Percentiles rank a stretch among this genome's conserved stretches.
Conservation (phyloP, 1,140 invertebrate genomes). For the Bombyx mandarina region DNA sequence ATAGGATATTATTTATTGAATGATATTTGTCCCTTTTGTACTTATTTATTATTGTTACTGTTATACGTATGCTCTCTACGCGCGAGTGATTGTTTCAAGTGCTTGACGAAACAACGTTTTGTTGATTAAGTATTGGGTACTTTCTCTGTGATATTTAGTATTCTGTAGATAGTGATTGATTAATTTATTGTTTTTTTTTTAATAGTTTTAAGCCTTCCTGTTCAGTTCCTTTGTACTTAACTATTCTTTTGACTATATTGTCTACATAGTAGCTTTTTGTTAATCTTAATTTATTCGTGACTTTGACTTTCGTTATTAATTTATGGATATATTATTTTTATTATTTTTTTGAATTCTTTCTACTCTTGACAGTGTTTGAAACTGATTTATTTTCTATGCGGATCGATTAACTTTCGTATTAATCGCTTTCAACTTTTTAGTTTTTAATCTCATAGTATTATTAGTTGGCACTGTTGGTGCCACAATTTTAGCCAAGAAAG, state of each 20-base stretch:
- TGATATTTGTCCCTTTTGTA: constrained; percentile 31
- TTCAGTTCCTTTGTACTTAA: constrained; percentile 50
- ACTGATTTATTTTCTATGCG: constrained; percentile 21
- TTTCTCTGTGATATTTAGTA: constrained; percentile 69
- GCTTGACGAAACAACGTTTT: constrained; percentile 51
- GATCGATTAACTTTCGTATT: constrained; percentile 23
- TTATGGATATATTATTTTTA: constrained; percentile 18
- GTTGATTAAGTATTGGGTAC: constrained; percentile 67
- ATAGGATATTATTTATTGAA: constrained; percentile 2
- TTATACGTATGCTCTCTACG: constrained; percentile 45
- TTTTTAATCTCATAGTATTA: constrained; percentile 51
- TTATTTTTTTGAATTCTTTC: constrained; percentile 25
- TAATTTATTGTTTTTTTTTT: constrained; percentile 56
- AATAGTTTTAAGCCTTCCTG: constrained; percentile 36
- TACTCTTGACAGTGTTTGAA: constrained; percentile 21
- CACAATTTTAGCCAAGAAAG: constrained; percentile 55
- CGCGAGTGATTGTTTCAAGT: constrained; percentile 40
- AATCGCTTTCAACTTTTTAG: constrained; percentile 11
- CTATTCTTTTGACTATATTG: constrained; percentile 17
- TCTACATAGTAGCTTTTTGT: constrained; percentile 11
- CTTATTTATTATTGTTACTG: constrained; percentile 48
- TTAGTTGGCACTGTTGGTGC: constrained; percentile 30
- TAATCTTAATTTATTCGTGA: constrained; percentile 19
- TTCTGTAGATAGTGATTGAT: constrained; percentile 54
- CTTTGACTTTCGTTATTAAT: constrained; percentile 21